Percentiles rank a stretch among this genome's conserved stretches.
These are phyloP conservation scores for Gasterosteus aculeatus DNA, from an alignment of 2,113 vertebrate genomes.

Conservation along the genomic window DNA sequence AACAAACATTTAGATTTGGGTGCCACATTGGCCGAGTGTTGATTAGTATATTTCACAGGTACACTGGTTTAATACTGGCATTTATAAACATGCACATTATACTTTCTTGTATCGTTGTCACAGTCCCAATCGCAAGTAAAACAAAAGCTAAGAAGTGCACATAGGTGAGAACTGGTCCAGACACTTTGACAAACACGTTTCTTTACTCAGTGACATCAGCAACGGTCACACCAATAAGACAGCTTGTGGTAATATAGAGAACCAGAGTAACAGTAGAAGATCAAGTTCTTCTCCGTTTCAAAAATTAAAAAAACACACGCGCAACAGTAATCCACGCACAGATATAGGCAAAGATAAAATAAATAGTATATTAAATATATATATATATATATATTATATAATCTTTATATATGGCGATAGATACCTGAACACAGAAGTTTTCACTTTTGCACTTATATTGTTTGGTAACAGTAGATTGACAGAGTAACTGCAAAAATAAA, in stretches of 20 bases:
- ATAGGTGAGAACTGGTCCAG: slow-evolving; percentile 69
- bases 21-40: slow-evolving; percentile 67
- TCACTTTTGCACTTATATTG: slow-evolving; percentile 53
- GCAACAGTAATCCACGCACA: slow-evolving; percentile 64
- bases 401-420: slow-evolving; percentile 58
- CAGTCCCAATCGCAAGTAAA: slow-evolving; percentile 67
- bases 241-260: slow-evolving; percentile 71
- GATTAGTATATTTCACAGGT: slow-evolving; percentile 79
- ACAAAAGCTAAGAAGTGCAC: slow-evolving; percentile 69
- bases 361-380: slow-evolving; percentile 66
- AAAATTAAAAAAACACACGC: slow-evolving; percentile 65
- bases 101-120: slow-evolving; percentile 73
- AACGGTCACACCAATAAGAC: slow-evolving; percentile 70
- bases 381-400: slow-evolving; percentile 41
- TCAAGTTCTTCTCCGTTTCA: slow-evolving; percentile 42
- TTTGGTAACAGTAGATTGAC: slow-evolving; percentile 52
- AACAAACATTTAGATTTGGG: slow-evolving; percentile 65
- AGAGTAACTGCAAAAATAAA: slow-evolving; percentile 58
- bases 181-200: slow-evolving; percentile 65
- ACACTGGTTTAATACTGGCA: slow-evolving; percentile 75
- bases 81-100: slow-evolving; percentile 81
- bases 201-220: slow-evolving; percentile 54
- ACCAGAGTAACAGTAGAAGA: slow-evolving; percentile 68
- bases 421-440: slow-evolving; percentile 70
- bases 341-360: slow-evolving; percentile 55